Conservation (phyloP, 2,888 invertebrate genomes). For the Eupsilia transversa region DNA sequence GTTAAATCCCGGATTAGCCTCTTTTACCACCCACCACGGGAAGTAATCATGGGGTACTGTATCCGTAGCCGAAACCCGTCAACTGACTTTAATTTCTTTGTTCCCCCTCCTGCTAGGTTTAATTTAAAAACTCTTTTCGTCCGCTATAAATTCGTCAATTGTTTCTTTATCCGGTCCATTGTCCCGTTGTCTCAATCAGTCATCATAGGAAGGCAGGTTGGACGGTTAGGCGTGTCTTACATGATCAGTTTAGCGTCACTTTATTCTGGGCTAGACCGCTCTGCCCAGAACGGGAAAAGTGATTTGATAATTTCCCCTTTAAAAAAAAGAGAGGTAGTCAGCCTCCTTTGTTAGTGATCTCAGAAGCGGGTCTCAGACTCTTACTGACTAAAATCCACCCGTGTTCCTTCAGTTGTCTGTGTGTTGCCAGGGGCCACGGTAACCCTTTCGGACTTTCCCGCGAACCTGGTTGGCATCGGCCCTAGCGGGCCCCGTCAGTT, state of each 20-base stretch:
- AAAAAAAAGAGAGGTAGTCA: no score
- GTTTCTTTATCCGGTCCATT: constrained; percentile 29
- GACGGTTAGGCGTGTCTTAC: not conserved
- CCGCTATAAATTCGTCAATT: constrained; percentile 56
- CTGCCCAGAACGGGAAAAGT: no score
- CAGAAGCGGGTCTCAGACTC: no score
- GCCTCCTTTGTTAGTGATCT: no score
- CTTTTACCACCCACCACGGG: constrained; percentile 27
- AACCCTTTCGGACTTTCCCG: no score
- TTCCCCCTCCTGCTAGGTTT: constrained; percentile 15
- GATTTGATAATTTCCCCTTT: no score
- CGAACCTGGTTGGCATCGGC: no score
- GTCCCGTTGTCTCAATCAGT: constrained; percentile 40
- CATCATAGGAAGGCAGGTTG: not conserved
- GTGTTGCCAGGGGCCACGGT: no score
- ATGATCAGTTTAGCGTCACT: not conserved
- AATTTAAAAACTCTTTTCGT: constrained; percentile 46
- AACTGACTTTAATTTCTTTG: constrained; percentile 37
- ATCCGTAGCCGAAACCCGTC: constrained; percentile 29
- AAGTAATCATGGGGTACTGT: constrained; percentile 25
- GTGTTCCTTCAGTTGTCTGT: no score
- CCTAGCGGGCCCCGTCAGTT: no score
- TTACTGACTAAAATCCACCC: no score
- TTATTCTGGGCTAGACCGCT: not conserved
- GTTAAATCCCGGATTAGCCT: constrained; percentile 44